Conservation (phyloP, 2,888 invertebrate species). For the Teleiodes luculella region DNA sequence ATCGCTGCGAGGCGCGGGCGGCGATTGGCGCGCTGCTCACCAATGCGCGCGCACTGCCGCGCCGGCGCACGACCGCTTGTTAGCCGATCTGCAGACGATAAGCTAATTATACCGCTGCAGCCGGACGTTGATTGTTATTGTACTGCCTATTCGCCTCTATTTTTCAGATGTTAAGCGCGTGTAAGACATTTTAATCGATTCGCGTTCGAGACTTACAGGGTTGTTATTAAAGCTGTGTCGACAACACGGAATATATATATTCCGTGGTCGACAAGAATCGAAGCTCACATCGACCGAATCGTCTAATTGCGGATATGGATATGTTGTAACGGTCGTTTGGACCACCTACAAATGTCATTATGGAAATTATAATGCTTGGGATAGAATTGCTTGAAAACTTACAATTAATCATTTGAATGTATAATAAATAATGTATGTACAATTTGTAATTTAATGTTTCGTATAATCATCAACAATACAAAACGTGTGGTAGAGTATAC, state of each 20-base stretch:
- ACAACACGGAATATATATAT: too few relatives aligned
- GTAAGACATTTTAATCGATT: slow-evolving; percentile 36
- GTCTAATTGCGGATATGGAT: slow-evolving; percentile 37
- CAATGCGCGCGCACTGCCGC: slow-evolving; percentile 59
- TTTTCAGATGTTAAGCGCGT: slow-evolving; percentile 62
- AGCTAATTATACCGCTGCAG: slow-evolving; percentile 64
- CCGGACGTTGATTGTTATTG: slow-evolving; percentile 58
- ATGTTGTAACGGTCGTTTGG: slow-evolving; percentile 37
- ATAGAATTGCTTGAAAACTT: neutral
- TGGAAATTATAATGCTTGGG: slow-evolving; percentile 43
- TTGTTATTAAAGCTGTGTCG: slow-evolving; percentile 55
- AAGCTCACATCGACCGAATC: slow-evolving; percentile 46
- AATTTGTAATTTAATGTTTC: too few relatives aligned
- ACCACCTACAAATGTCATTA: slow-evolving; percentile 53
- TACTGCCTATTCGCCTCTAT: slow-evolving; percentile 47
- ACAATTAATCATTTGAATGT: too few relatives aligned
- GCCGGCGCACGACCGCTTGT: slow-evolving; percentile 47
- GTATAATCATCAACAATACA: too few relatives aligned
- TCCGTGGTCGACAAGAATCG: slow-evolving; percentile 46
- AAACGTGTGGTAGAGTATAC: too few relatives aligned
- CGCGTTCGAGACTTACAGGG: slow-evolving; percentile 39
- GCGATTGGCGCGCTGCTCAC: slow-evolving; percentile 65
- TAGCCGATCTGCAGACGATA: slow-evolving; percentile 66
- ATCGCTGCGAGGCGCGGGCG: slow-evolving; percentile 39
- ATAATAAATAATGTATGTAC: too few relatives aligned